Percentiles rank a stretch among this genome's conserved stretches.
These are phyloP conservation scores for Ceratothoa steindachneri DNA, from an alignment of 2,888 invertebrate genomes.

Conservation along the genomic window DNA sequence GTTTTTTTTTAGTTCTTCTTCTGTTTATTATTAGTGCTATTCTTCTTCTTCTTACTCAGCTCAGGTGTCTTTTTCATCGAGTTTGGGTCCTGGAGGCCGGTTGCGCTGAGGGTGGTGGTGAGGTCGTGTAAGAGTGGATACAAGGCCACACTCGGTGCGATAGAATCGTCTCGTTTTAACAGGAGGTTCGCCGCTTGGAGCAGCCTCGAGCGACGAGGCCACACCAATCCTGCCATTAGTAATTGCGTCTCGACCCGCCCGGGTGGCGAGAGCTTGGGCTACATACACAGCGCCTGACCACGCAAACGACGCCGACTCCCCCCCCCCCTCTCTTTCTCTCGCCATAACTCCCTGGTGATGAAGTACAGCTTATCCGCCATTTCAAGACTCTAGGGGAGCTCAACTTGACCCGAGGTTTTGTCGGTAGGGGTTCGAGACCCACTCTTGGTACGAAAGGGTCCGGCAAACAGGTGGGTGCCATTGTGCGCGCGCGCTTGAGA, in stretches of 20 bases:
- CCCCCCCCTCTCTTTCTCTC: not conserved
- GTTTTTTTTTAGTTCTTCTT: no score
- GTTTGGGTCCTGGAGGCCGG: no score
- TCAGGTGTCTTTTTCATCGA: no score
- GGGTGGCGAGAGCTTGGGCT: not conserved
- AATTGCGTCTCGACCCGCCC: constrained; percentile 3
- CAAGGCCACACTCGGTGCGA: constrained; percentile 36
- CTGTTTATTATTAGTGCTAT: no score
- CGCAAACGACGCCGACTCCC: no score
- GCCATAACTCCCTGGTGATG: no score
- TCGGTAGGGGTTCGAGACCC: no score
- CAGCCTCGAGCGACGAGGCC: constrained; percentile 23
- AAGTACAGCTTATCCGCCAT: no score
- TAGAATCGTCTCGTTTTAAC: constrained; percentile 45
- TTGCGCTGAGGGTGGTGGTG: not conserved
- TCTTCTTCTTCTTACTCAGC: no score
- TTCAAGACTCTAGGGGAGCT: no score
- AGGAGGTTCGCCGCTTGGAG: constrained; percentile 25
- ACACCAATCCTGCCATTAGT: constrained; percentile 37
- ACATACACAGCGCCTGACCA: no score
- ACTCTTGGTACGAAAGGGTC: not conserved
- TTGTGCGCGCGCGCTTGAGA: not conserved
- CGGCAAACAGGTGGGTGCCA: not conserved
- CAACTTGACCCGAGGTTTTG: no score
- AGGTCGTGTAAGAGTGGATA: not conserved